Evolutionary conservation across 2,113 vertebrate species (phyloP), one percentile per base, ranked within the genome.

Genomic region (Phainopepla nitens): DNA sequence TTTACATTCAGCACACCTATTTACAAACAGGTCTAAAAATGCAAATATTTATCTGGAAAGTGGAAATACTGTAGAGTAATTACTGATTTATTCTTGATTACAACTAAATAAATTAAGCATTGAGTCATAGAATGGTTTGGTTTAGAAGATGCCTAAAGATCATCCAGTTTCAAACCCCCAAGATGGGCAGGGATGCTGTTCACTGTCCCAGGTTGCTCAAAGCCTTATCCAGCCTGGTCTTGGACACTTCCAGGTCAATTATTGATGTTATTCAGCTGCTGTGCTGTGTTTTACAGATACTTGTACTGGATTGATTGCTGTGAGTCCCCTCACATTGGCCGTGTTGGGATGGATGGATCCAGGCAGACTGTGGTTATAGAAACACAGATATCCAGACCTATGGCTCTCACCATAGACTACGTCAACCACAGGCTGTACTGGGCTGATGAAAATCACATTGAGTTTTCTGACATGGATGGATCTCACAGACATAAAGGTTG

Each of bases 291-390:
- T 91, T 47, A 24, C 94, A 99, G 99, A 56, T 99, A 99, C 96
- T 96, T 99, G 65, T 99, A 99, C 97, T 99, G 99, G 99, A 99
- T 99, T n/a, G 99, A 99, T 94, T 99, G 99, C 96, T 99, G 99
- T 81, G 99, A 99, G 53, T 98, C 98, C 73, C 98, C 99, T 57
- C 98, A 99, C 83, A 98, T 99, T 64, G 99, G 99, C 7, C 98
- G 99, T 39, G 98, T 99, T 36, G 99, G 99, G 84, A 99, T 99
- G 99, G 99, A 99, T 94, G 99, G 99, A 50, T 98, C 98, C 87
- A 98, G 98, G 87, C 99, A 99, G 77, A 97, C 90, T 21, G 96
- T 99, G 96, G 98, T 99, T 80, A 97, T 99, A 96, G 98, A 99
- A 98, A 98, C 97, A 15, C 99, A 99, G 96, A 99, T 99, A 97